Base-by-base conservation (phyloP, 2,888 invertebrate genomes). In the Cataglyphis cursor region DNA sequence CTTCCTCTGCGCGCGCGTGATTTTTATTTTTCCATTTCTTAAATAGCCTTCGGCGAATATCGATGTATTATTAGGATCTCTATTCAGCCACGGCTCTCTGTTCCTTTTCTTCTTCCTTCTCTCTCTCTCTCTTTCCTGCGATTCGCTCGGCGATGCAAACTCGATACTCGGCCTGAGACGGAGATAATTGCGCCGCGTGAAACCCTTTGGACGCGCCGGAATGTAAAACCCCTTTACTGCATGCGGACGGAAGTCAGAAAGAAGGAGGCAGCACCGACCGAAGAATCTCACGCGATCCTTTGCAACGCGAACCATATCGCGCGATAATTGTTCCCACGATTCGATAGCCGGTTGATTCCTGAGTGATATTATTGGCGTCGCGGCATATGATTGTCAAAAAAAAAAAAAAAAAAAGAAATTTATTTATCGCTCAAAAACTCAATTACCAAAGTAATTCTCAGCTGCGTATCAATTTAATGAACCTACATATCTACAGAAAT, bases 291-390 rank as follows among this genome's bases (percentile, higher is more conserved):
- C 83, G 81, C 81, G 51, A 83, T 83, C 51, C 81, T 81, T 65
- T 51, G 41, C 41, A 81, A 24, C 48, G 72, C 44, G 12, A 81
- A 28, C 72, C 81, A 66, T 65, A 84, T 73, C 57, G 78, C 74
- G 80, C 54, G 66, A 85, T 83, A 75, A 83, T 84, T 84, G 82
- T 87, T 83, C 82, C 54, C 64, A 83, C 81, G 73, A 73, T 41
- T 61, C 41, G 31, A 62, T 24, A 57, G 4, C 12, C 21, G 31
- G 12, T 18, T 31, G 41, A 59, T 59, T 21, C 18, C 65, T 24
- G 61, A 84, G 57, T 21, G 54, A 72, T 59, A 70, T 70, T 21
- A 72, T 59, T 48, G 51, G 48, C 10, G n/a, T 51, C 24, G 41
- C 62, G 6, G 28, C 41, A 5, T 21, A 5, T 24, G 59, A 24